Evolutionary conservation across 2,888 invertebrate genomes (phyloP), one percentile per base, ranked within the genome.

Genomic region (Spodoptera littoralis): DNA sequence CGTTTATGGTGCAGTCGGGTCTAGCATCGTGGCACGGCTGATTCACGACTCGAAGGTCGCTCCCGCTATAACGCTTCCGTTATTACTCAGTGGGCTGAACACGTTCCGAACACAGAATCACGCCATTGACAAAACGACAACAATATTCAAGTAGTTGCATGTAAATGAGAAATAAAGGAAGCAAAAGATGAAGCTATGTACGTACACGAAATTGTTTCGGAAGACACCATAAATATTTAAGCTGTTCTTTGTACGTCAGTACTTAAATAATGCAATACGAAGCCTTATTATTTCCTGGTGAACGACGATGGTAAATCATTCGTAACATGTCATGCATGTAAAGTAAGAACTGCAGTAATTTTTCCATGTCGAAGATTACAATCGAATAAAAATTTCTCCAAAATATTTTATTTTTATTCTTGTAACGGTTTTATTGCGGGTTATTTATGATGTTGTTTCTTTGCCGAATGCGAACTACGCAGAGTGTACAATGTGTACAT

Each of bases 1-100:
- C 89, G 82, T 88, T 85, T 87, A 89, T 76, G 87, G 87, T 62
- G 73, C 70, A 73, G 72, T 56, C 65, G 70, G 69, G 80, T 79
- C 81, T 81, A 76, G 77, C 70, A 76, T 48, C 74, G 70, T 73
- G 69, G 69, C 70, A 70, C 73, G 77, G 65, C 75, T 79, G 91
- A 91, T 83, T 91, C 90, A 91, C 73, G 69, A 61, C 75, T 70
- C 70, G 88, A 90, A 91, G 91, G 90, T 88, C 90, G 83, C 88
- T 82, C 88, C 88, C 85, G 89, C 87, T 81, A 75, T 73, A 70
- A 62, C 71, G 77, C 86, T 90, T 89, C 89, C 88, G 85, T 80
- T 67, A 62, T 75, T 75, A 75, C 66, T 65, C 57, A 57, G 78
- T 50, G 73, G 73, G 73, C 84, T 86, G 70, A 76, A 79, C 66